Evolutionary conservation across 1,140 invertebrate species (phyloP).

Genomic region (Saxidomus purpurata): DNA sequence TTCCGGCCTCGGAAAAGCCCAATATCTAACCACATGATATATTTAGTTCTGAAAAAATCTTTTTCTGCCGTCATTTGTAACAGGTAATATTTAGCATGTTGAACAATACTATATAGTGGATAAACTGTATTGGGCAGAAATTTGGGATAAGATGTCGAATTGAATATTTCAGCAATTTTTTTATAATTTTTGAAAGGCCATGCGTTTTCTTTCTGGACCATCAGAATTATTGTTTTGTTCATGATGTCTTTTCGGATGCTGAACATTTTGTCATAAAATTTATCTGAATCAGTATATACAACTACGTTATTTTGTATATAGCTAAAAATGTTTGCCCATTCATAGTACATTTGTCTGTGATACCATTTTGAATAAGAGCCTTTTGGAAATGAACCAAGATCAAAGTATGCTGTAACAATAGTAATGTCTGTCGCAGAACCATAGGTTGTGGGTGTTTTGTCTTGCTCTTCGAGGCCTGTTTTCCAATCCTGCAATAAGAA

Average conservation of each 20-base stretch:
- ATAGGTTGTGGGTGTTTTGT: too few species aligned
- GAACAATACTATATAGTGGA: slow-evolving; percentile 71
- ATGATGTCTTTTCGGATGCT: slow-evolving; percentile 17
- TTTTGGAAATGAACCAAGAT: slow-evolving; percentile 78
- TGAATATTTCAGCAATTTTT: slow-evolving; percentile 70
- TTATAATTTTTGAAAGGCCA: slow-evolving; percentile 69
- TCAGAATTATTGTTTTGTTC: slow-evolving; percentile 60
- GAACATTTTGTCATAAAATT: slow-evolving; percentile 45
- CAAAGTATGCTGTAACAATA: slow-evolving; percentile 75
- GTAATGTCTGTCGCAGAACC: slow-evolving; percentile 71
- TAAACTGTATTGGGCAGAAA: slow-evolving; percentile 70
- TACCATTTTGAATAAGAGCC: neutral
- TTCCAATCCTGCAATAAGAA: too few species aligned
- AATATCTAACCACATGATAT: slow-evolving; percentile 71
- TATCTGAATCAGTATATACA: slow-evolving; percentile 66
- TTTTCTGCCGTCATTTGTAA: slow-evolving; percentile 31
- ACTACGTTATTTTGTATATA: slow-evolving; percentile 66
- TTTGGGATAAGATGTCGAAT: slow-evolving; percentile 61
- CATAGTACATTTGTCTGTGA: slow-evolving; percentile 44
- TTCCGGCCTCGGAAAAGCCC: slow-evolving; percentile 65
- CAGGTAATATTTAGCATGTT: slow-evolving; percentile 72
- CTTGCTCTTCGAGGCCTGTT: too few species aligned
- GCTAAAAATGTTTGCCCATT: slow-evolving; percentile 58
- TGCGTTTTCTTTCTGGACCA: slow-evolving; percentile 44
- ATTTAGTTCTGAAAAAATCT: slow-evolving; percentile 65